Evolutionary conservation across 2,888 invertebrate species (phyloP), one percentile per base, ranked within the genome.

Genomic region (Dicycla oo): DNA sequence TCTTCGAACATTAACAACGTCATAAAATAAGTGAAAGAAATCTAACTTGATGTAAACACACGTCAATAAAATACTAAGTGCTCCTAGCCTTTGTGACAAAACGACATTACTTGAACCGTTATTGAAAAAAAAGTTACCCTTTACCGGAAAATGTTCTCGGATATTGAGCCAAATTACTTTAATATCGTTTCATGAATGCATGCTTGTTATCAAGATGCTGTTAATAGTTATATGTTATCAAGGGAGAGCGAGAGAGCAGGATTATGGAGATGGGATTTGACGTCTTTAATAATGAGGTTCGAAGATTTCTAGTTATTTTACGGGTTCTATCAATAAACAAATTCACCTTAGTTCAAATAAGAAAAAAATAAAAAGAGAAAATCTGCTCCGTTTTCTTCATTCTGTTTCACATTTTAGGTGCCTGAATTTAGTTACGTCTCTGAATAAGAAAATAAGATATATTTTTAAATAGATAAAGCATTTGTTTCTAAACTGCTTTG

Each of bases 1-100:
- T 88, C 88, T 82, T 88, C 83, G 87, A 88, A 91, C 85, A 90
- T 91, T 90, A 89, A 89, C 86, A 82, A 73, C 80, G 83, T 87
- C 88, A 82, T 90, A 90, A 91, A 91, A 88, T 88, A 86, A 88
- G 81, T 86, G 85, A 81, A 86, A 86, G 84, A 83, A 86, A 88
- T 85, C 85, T 86, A 77, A 69, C 75, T 83, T 71, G 73, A 81
- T 87, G 80, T 85, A 82, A 83, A 86, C 84, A 79, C 68, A 74
- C 67, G 73, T 75, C 78, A 86, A 85, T 88, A 87, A 88, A 88
- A 78, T 71, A 78, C 75, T 81, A 81, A 82, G 78, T 71, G 61
- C 53, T 47, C 54, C 73, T 57, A 60, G 61, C 56, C 70, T 78
- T 73, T 82, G 77, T 72, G 26, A 66, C 51, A 64, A 57, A 74